Evolutionary conservation across 2,113 vertebrate species (phyloP).

Genomic region (Saguinus imperator): DNA sequence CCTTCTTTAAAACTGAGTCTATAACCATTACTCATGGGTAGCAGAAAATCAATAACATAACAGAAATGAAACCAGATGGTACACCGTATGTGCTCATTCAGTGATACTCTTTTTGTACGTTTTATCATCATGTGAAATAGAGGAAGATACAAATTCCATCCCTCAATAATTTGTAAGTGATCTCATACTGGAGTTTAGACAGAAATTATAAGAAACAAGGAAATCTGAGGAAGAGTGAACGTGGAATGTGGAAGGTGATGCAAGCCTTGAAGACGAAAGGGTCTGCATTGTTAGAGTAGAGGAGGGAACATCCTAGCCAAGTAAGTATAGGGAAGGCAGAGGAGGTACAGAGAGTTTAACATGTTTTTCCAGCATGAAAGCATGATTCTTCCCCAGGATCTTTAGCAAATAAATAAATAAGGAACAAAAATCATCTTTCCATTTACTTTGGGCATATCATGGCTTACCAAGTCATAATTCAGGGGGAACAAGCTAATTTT

Average conservation of each 20-base stretch:
- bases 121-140: background rate
- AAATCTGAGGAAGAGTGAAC: background rate
- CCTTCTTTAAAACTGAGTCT: background rate
- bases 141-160: background rate
- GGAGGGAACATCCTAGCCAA: background rate
- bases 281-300: too few relatives aligned
- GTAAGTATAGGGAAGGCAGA: background rate
- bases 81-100: background rate
- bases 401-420: background rate
- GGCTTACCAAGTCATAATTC: background rate
- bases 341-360: background rate
- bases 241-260: background rate
- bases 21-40: background rate
- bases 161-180: background rate
- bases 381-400: background rate
- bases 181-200: background rate
- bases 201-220: background rate
- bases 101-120: background rate
- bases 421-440: background rate
- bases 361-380: background rate
- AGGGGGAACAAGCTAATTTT: background rate
- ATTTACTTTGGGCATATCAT: background rate
- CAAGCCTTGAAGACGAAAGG: background rate
- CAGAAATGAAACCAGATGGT: background rate
- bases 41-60: background rate